phyloP scores from a whole-genome alignment of 2,888 invertebrate genomes.

The Tinea semifulvella region DNA sequence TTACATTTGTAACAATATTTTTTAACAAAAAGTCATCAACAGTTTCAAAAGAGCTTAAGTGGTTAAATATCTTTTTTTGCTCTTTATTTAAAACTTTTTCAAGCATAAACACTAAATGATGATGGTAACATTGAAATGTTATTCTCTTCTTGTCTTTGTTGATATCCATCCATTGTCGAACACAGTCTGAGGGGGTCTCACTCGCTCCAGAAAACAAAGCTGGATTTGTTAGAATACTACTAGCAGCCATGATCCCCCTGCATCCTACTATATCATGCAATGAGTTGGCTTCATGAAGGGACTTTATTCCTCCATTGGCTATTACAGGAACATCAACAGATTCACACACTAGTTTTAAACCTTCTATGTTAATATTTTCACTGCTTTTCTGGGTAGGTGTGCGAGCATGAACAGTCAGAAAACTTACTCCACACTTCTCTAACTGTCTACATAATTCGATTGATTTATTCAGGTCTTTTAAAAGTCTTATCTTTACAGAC shows the following conservation, averaged over 20 bases:
- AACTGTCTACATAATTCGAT: conserved; percentile 82
- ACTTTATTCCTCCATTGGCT: conserved; percentile 91
- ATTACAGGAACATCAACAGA: conserved; percentile 83
- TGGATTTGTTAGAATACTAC: conserved; percentile 91
- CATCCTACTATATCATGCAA: conserved; percentile 75
- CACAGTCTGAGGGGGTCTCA: conserved; percentile 77
- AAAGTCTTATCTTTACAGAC: conserved; percentile 91
- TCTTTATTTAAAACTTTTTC: conserved; percentile 79
- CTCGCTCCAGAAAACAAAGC: conserved; percentile 81
- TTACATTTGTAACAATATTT: conserved; percentile 58
- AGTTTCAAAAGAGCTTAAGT: conserved; percentile 71
- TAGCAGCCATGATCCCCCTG: conserved; percentile 92
- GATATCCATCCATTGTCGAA: conserved; percentile 83
- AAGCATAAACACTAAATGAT: conserved; percentile 96
- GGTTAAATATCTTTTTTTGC: conserved; percentile 82
- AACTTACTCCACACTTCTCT: conserved; percentile 88
- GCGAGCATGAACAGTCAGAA: conserved; percentile 91
- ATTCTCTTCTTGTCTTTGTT: conserved; percentile 68
- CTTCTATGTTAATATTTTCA: conserved; percentile 74
- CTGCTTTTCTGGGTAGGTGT: conserved; percentile 84
- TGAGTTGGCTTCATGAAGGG: conserved; percentile 73
- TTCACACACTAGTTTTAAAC: conserved; percentile 76
- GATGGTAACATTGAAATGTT: conserved; percentile 89
- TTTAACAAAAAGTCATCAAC: conserved; percentile 76
- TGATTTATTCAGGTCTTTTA: conserved; percentile 73